Evolutionary conservation across 1,140 invertebrate genomes (phyloP), one percentile per base, ranked within the genome.

Genomic region (Drosophila sproati): DNA sequence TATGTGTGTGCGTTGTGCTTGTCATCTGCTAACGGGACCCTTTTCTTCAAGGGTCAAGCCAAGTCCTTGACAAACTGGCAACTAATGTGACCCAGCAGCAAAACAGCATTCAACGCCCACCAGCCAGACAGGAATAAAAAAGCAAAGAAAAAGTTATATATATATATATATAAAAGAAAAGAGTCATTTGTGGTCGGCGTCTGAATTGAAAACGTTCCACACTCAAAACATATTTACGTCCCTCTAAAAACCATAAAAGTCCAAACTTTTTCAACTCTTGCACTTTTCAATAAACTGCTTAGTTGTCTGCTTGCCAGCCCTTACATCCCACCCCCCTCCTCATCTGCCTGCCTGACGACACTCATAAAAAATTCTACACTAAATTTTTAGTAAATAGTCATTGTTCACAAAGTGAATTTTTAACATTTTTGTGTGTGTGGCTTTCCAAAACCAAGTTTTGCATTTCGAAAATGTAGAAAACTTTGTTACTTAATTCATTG

Each of bases 251-350:
- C 35, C 29, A 5, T 20, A 51, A 20, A 31, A 41, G 32, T 34
- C 5, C 52, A 63, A 63, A 37, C 76, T 63, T 77, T 55, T 34
- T 60, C 43, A 12, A 41, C 20, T 48, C 54, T 51, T 75, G 70
- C 83, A 80, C 77, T 88, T 87, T 87, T 87, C 82, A 87, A 87
- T 87, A 87, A 87, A 87, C 82, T 87, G 80, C 83, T 87, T 88
- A 87, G 80, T 88, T 59, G 82, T 59, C 52, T 64, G 48, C 52
- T 56, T 77, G 52, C 7, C 39, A 10, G 7, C 39, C 7, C 7
- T 8, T 39, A 39, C 37, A 12, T 20, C 20, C 20, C 20, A 0
- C 20, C 20, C 1, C 20, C 20, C 20, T 20, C 20, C 20, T 2
- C 20, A 2, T 20, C 20, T 20, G 20, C 20, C 20, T 1, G 20